Evolutionary conservation across 2,888 invertebrate genomes (phyloP), one percentile per base, ranked within the genome.

Genomic region (Cephalotes varians): DNA sequence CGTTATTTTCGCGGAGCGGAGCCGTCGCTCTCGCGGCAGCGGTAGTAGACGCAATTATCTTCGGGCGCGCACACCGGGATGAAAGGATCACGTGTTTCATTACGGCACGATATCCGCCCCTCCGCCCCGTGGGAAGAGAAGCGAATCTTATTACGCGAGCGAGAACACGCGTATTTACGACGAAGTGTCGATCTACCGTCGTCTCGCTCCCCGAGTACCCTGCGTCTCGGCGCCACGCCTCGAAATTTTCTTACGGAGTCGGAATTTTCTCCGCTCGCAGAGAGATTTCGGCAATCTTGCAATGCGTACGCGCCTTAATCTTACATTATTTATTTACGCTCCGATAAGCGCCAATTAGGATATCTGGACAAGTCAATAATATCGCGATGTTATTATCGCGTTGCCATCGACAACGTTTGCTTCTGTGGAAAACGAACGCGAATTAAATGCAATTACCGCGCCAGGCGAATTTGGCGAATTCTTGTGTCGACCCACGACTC

Each of bases 1-100:
- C 85, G 84, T 83, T 64, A 64, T 64, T 64, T 87, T 85, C 84
- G 73, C 84, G 85, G 60, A 54, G 60, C n/a, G 25, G 51, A 76
- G 74, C 67, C 76, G 62, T 76, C 81, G 64, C 69, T 49, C 67
- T 62, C 73, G 40, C 76, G 28, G 49, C 58, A 58, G 67, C 37
- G 81, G 83, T 10, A 37, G 47, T 72, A 85, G 86, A 79, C 84
- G 84, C 83, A 90, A 90, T 90, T 91, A 90, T 91, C 88, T 79
- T 62, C 15, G 49, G 81, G 82, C 84, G 71, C 81, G 67, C 54
- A 65, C 65, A 40, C 44, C 73, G 54, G 71, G 83, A 86, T 86
- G 86, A 64, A 86, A 86, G 80, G 85, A 87, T 88, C 83, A 91
- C 90, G 88, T 90, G 90, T 84, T 86, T 86, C 86, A 88, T 90